phyloP scores from a whole-genome alignment of 2,888 invertebrate species.

The Gymnosoma rotundatum region DNA sequence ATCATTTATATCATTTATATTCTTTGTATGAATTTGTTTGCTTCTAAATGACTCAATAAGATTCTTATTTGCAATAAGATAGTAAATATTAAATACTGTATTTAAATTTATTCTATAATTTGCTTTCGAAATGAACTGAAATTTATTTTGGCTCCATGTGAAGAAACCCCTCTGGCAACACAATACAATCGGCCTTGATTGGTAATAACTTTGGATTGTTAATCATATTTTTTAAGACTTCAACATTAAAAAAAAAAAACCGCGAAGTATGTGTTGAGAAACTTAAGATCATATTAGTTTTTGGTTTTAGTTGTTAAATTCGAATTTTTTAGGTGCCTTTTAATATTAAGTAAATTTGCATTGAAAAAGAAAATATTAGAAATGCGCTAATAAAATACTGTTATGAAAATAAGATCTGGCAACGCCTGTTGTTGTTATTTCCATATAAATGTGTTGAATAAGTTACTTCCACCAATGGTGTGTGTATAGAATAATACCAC shows the following conservation, averaged over 20 bases:
- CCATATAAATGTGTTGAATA: too few species aligned
- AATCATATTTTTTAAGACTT: constrained; percentile 46
- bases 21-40: not conserved
- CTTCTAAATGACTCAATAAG: constrained; percentile 30
- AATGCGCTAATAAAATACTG: not conserved
- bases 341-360: too few species aligned
- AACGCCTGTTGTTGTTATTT: too few species aligned
- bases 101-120: too few species aligned
- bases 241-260: constrained; percentile 14
- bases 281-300: not conserved
- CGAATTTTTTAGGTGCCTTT: not conserved
- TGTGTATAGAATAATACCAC: too few species aligned
- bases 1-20: not conserved
- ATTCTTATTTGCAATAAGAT: not conserved
- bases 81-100: too few species aligned
- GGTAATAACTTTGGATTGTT: constrained; percentile 32
- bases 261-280: not conserved
- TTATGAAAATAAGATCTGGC: too few species aligned
- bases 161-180: not conserved
- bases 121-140: not conserved
- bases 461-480: too few species aligned
- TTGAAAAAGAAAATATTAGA: not conserved
- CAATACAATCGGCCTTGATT: constrained; percentile 38
- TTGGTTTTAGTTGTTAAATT: too few species aligned
- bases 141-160: constrained; percentile 6